Conservation (phyloP, 2,113 vertebrate species). For the Sebastes fasciatus region DNA sequence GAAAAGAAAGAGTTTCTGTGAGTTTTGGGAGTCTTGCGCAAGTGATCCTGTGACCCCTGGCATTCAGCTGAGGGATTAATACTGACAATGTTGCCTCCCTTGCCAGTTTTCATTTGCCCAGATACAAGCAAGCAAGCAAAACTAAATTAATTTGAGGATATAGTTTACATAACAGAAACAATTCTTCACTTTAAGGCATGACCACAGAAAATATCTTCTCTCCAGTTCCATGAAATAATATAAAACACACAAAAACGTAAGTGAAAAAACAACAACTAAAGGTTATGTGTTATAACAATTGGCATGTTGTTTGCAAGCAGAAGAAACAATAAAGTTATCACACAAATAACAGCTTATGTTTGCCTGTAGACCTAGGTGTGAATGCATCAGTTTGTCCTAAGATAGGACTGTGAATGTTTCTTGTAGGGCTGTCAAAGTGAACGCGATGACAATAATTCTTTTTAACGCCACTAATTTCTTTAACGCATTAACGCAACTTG, state of each 20-base stretch:
- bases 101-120: slow-evolving; percentile 70
- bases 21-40: slow-evolving; percentile 38
- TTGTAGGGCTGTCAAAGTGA: neutral
- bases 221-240: neutral
- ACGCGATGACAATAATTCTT: too few species aligned
- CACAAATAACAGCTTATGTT: neutral
- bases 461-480: too few species aligned
- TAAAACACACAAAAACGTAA: neutral
- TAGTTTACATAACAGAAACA: slow-evolving; percentile 52
- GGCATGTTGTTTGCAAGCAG: neutral
- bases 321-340: neutral
- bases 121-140: slow-evolving; percentile 26
- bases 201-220: neutral
- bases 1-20: slow-evolving; percentile 45
- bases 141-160: slow-evolving; percentile 53
- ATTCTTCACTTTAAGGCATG: slow-evolving; percentile 3
- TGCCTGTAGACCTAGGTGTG: neutral
- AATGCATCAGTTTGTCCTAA: neutral
- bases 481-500: too few species aligned
- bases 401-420: neutral
- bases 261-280: neutral
- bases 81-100: slow-evolving; percentile 67
- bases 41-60: slow-evolving; percentile 66
- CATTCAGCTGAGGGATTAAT: slow-evolving; percentile 74
- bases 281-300: neutral